A percentile compares a stretch with the other conserved stretches of the same genome.
Conservation (phyloP, 1,140 invertebrate genomes). For the Drosophila persimilis region DNA sequence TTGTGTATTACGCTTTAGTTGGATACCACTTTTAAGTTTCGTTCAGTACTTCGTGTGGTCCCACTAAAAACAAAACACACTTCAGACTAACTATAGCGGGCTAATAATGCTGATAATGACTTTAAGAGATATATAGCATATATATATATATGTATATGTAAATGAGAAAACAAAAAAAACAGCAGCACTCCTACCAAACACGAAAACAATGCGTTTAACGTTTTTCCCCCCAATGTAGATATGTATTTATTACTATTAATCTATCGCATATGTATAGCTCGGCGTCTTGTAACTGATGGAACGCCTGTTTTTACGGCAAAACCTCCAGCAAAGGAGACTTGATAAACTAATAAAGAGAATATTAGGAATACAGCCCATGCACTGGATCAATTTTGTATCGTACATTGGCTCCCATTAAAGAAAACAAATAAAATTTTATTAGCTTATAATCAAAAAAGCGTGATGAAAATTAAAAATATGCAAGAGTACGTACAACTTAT, state of each 20-base stretch:
- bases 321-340: conserved; percentile 58
- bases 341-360: conserved; percentile 78
- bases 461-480: background rate
- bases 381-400: conserved; percentile 10
- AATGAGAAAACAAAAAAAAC: conserved; percentile 36
- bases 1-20: conserved; percentile 71
- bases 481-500: too few relatives aligned
- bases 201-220: conserved; percentile 49
- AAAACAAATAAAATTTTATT: background rate
- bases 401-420: conserved; percentile 19
- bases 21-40: conserved; percentile 69
- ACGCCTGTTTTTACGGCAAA: conserved; percentile 52
- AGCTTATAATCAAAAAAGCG: background rate
- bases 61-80: conserved; percentile 33
- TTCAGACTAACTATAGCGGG: conserved; percentile 34
- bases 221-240: conserved; percentile 43
- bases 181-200: conserved; percentile 60
- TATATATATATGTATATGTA: conserved; percentile 50
- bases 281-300: conserved; percentile 51
- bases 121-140: conserved; percentile 72
- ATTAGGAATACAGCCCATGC: conserved; percentile 46
- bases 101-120: conserved; percentile 49
- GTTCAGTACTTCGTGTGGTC: conserved; percentile 60
- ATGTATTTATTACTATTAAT: conserved; percentile 57
- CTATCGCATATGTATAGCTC: conserved; percentile 40